Base-by-base conservation (phyloP, 2,113 vertebrate species). In the Prunella himalayana region DNA sequence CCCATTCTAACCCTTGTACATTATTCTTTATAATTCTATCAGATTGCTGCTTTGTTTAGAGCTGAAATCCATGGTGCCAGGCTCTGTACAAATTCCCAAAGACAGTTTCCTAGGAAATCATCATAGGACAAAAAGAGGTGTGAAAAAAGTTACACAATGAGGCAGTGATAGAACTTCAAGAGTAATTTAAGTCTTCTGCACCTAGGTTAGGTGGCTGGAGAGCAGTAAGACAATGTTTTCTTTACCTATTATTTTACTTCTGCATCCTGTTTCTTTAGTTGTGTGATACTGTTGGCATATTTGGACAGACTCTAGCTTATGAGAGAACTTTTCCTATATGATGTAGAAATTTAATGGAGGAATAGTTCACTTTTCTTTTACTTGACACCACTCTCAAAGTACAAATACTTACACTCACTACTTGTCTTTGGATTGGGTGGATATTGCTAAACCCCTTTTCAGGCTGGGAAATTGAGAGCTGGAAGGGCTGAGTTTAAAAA, bases 1-100 rank as follows among this genome's bases (percentile, higher is more conserved):
- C 30, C n/a, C 23, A 50, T 4, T 0, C 24, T 90, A 37, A 28
- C 11, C 15, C 19, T 47, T 0, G 0, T 28, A 25, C 13, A 31
- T 37, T 63, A 44, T 76, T 79, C 41, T 64, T 72, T 41, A 9
- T 80, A 44, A 3, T 50, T 17, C 8, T 61, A 5, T 76, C 1
- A 2, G 11, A 77, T 15, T 88, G 9, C 31, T 82, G 49, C 25
- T 16, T 64, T 4, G 0, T 92, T 68, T 61, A 18, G 23, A 30
- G 22, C 30, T 76, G 69, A 61, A 56, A 45, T 2, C 28, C 31
- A 6, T 6, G 10, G 25, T 76, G 13, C 25, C 35, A 39, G 12
- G 15, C 22, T 79, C 49, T 53, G 31, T 42, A 51, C 20, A 87
- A 61, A 50, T 25, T 44, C 11, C 1, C 3, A 51, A 42, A 54